Evolutionary conservation across 2,113 vertebrate genomes (phyloP), one percentile per base, ranked within the genome.

Genomic region (Canis aureus): DNA sequence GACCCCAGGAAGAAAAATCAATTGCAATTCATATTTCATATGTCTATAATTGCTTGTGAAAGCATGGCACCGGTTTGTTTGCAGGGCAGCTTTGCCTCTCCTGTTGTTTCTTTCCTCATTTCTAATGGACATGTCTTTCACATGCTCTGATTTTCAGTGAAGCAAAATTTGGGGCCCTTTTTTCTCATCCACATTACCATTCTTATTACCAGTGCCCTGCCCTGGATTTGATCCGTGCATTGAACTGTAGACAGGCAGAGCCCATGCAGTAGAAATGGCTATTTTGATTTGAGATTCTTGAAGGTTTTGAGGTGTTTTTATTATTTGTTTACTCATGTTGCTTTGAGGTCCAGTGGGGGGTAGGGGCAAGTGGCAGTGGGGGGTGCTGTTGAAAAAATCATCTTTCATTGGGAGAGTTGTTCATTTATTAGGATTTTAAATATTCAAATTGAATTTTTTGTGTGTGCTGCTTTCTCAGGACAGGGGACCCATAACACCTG

Each of bases 1-100:
- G 99, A 99, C 99, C 99, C 98, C 98, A 98, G 98, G 98, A 98
- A 98, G 98, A 98, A 99, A 99, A 99, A 99, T 99, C 99, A 99
- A 99, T 99, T 97, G 97, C 98, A 98, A 99, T 99, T 99, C 99
- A 99, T 99, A 99, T 99, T 99, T 99, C 99, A 99, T 99, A 98
- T 98, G 98, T 98, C 99, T 98, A 90, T 99, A 99, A 99, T 99
- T 99, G 99, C 99, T 98, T 98, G 98, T 98, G 99, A 99, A 98
- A 98, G 98, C 98, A 97, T 94, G 97, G 98, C 97, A 97, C 98
- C 79, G 95, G 97, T 99, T 98, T 98, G 98, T 99, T 98, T 98
- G 94, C 98, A 97, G 94, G 96, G 93, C 97, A 95, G 93, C 94
- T 85, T 12, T 22, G 85, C 97, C 96, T 98, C 92, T 95, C 90